Base-by-base conservation (phyloP, 2,888 invertebrate genomes). In the Drosophila lacicola region DNA sequence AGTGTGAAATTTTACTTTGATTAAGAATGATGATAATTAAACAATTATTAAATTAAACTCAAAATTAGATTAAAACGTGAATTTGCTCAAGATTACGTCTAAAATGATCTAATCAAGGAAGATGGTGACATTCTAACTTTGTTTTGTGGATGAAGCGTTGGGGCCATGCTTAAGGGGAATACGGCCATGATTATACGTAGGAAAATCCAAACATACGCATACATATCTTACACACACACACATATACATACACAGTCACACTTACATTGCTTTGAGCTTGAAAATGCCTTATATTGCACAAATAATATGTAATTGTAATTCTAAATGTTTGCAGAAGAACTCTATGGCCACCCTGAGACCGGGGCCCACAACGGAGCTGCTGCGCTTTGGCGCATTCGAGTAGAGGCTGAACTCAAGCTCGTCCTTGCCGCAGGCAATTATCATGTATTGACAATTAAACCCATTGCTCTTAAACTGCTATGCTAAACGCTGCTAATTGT, bases 281-380 rank as follows among this genome's bases (percentile, higher is more conserved):
- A n/a, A 25, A 54, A 14, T 60, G 37, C 14, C 21, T 17, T 29
- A 8, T n/a, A 42, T 53, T 50, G 34, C 39, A 33, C 44, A 70
- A 41, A 70, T 69, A 69, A 53, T 68, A 45, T 70, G 61, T 64
- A 84, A 78, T 74, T 88, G 81, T 69, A 61, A 80, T 74, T 81
- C 56, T 74, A 73, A 87, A 81, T 86, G 89, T 66, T 83, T 83
- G 64, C 83, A 83, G 89, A 88, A 82, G 82, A 83, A 87, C 55
- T 82, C 82, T 21, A 49, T 83, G 87, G 89, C 81, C 68, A 74
- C 78, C 61, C 62, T 70, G 62, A 60, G 89, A 82, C 82, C 87
- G 47, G 75, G 65, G 66, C 73, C 75, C 37, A 50, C 89, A 21
- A 71, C 80, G 74, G 89, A 85, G 13, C 70, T 89, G 66, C 77